Conservation (phyloP, 1,140 invertebrate species). For the Lepidotrigona ventralis region DNA sequence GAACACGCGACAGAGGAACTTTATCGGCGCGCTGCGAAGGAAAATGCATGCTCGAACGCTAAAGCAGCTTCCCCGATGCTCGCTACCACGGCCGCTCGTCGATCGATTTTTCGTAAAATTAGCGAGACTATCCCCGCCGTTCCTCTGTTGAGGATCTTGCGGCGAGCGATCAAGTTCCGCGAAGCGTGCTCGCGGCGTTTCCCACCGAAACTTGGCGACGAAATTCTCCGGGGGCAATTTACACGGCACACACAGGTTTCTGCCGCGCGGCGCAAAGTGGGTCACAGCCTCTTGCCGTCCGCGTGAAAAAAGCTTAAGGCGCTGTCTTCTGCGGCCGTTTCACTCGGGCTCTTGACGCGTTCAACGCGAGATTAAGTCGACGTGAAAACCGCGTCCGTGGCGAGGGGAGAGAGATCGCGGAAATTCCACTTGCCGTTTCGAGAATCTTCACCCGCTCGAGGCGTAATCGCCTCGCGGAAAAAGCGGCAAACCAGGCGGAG, state of each 20-base stretch:
- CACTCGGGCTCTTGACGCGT: slow-evolving; percentile 27
- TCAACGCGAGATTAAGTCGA: slow-evolving; percentile 2
- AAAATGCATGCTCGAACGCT: not conserved
- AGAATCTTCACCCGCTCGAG: not conserved
- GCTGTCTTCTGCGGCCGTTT: slow-evolving; percentile 50
- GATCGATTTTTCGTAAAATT: slow-evolving; percentile 25
- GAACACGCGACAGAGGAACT: not conserved
- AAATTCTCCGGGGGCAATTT: slow-evolving; percentile 42
- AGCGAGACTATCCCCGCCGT: not conserved
- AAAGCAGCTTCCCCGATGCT: too few species aligned
- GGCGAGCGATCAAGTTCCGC: not conserved
- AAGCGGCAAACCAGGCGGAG: not conserved
- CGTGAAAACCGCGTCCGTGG: not conserved
- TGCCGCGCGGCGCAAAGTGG: slow-evolving; percentile 49
- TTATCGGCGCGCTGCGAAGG: too few species aligned
- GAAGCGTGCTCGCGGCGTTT: not conserved
- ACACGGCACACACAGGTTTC: slow-evolving; percentile 22
- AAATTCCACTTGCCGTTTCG: not conserved
- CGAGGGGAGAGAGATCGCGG: not conserved
- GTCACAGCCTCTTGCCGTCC: slow-evolving; percentile 45
- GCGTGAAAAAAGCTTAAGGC: slow-evolving; percentile 54
- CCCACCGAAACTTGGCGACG: slow-evolving; percentile 13
- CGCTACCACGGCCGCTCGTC: too few species aligned
- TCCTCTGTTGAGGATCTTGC: not conserved
- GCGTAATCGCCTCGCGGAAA: not conserved